phyloP scores from a whole-genome alignment of 2,888 invertebrate genomes.

The Aspidiotus rigidus region DNA sequence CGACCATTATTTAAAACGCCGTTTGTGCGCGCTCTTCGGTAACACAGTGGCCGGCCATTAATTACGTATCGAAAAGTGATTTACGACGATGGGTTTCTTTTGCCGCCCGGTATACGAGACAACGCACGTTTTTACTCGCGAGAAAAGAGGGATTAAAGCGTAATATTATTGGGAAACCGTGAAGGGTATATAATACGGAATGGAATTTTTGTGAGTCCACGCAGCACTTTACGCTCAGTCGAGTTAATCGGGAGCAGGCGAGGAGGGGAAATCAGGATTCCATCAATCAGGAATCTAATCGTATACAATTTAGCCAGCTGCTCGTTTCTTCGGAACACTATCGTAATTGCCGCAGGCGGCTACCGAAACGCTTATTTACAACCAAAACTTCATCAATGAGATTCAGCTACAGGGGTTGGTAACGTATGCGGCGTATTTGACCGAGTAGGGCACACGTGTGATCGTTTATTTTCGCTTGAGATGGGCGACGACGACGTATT shows the following conservation, averaged over 20 bases:
- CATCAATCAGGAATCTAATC: constrained; percentile 28
- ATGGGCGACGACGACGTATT: no score
- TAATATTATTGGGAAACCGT: neutral
- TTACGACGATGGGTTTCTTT: neutral
- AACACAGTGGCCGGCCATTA: neutral
- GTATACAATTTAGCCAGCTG: constrained; percentile 15
- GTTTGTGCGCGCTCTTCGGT: neutral
- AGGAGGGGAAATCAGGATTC: constrained; percentile 27
- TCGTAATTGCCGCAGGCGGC: constrained; percentile 29
- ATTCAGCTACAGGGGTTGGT: constrained; percentile 5
- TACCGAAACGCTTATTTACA: constrained; percentile 25
- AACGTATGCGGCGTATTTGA: neutral
- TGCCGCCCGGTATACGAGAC: no score
- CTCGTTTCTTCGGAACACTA: constrained; percentile 25
- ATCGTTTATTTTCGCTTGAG: no score
- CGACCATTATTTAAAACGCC: neutral
- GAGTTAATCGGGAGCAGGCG: neutral
- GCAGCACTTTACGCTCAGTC: neutral
- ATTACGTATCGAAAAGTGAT: neutral
- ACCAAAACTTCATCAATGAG: constrained; percentile 8
- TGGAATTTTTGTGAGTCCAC: constrained; percentile 2
- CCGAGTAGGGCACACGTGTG: no score
- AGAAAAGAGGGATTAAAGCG: no score
- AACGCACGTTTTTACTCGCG: no score
- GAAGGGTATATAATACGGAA: neutral